These are phyloP conservation scores for Synanceia verrucosa DNA, from an alignment of 2,797 vertebrate genomes.

Conservation along the genomic window DNA sequence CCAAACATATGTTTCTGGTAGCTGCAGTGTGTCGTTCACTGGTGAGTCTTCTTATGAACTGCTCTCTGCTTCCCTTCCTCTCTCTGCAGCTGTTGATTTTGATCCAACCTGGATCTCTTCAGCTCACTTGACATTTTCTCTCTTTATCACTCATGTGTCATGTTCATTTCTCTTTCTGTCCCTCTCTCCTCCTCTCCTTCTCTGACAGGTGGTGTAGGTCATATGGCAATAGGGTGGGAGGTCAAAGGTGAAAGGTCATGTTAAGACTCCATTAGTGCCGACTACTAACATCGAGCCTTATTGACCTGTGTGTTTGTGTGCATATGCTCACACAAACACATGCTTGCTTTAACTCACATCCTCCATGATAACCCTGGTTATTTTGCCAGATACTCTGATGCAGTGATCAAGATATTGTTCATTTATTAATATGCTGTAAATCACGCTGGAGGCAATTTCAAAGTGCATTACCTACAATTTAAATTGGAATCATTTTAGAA, in stretches of 20 bases:
- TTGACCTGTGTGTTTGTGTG: slow-evolving; percentile 60
- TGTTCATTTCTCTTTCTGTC: slow-evolving; percentile 5
- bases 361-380: not conserved
- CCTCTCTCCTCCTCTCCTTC: not conserved
- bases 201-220: slow-evolving; percentile 67
- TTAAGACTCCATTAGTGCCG: slow-evolving; percentile 72
- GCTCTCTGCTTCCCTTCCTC: not conserved
- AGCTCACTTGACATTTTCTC: slow-evolving; percentile 8
- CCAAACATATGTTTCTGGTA: slow-evolving; percentile 54
- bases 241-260: slow-evolving; percentile 67
- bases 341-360: not conserved
- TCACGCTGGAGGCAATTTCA: not conserved
- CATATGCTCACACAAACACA: slow-evolving; percentile 49
- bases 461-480: not conserved
- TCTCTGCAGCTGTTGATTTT: not conserved
- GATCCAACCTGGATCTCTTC: not conserved
- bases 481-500: not conserved
- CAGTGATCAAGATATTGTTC: not conserved
- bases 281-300: slow-evolving; percentile 51
- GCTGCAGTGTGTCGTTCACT: slow-evolving; percentile 39
- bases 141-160: slow-evolving; percentile 3
- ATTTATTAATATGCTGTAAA: not conserved
- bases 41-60: not conserved
- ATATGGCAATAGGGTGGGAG: slow-evolving; percentile 38
- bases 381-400: not conserved